These are phyloP conservation scores for Chymomyza costata DNA, from an alignment of 1,140 invertebrate species.

Conservation along the genomic window DNA sequence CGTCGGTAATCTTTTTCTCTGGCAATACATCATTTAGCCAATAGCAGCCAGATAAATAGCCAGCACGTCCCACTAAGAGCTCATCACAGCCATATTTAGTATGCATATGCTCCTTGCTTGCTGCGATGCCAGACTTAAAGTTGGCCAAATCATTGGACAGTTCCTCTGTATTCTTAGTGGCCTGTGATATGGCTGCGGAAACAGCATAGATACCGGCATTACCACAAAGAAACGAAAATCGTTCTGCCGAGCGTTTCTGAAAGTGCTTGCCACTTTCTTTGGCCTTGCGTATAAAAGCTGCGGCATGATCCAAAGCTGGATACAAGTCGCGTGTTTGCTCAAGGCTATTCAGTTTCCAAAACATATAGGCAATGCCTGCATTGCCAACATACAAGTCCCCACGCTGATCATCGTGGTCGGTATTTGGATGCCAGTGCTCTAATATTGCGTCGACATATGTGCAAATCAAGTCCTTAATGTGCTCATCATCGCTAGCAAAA, in stretches of 20 bases:
- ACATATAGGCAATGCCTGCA: constrained; percentile 78
- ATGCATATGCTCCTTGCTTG: constrained; percentile 76
- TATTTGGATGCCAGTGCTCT: constrained; percentile 59
- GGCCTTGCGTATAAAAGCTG: constrained; percentile 75
- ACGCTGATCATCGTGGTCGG: constrained; percentile 65
- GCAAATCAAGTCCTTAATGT: constrained; percentile 69
- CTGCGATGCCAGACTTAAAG: constrained; percentile 70
- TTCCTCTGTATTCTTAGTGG: constrained; percentile 48
- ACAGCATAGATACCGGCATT: constrained; percentile 81
- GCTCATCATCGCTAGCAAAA: constrained; percentile 61
- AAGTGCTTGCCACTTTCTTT: constrained; percentile 69
- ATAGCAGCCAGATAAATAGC: constrained; percentile 85
- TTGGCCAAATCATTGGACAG: constrained; percentile 77
- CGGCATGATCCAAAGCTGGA: constrained; percentile 68
- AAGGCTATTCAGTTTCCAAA: constrained; percentile 76
- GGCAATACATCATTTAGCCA: constrained; percentile 82
- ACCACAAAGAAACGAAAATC: constrained; percentile 78
- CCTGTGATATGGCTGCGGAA: constrained; percentile 76
- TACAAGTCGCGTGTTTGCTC: constrained; percentile 67
- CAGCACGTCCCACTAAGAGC: constrained; percentile 87
- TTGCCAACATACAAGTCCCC: constrained; percentile 78
- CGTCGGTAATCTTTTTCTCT: constrained; percentile 76
- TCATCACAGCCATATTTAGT: constrained; percentile 86
- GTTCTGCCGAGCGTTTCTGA: constrained; percentile 64
- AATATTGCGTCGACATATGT: constrained; percentile 72